A percentile compares a stretch with the other conserved stretches of the same genome.
These are phyloP conservation scores for Aphidius gifuensis DNA, from an alignment of 1,140 invertebrate species.

Conservation along the genomic window DNA sequence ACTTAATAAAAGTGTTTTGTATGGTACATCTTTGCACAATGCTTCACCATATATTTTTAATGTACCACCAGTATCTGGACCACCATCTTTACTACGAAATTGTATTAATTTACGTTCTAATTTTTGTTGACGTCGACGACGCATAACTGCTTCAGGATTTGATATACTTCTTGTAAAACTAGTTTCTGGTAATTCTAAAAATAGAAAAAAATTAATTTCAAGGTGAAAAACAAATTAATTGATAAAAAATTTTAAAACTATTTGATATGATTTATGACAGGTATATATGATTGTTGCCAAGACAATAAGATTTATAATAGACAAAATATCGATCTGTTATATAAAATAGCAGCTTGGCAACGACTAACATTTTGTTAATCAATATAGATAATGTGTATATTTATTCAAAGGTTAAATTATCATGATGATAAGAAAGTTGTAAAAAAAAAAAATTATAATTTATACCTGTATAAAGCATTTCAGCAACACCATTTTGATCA, in stretches of 20 bases:
- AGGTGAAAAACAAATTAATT: not conserved
- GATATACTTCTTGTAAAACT: constrained; percentile 98
- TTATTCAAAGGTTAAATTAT: not conserved
- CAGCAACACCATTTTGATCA: constrained; percentile 84
- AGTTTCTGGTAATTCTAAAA: constrained; percentile 90
- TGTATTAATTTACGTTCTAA: constrained; percentile 95
- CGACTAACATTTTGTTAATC: constrained; percentile 38
- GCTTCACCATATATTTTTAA: constrained; percentile 98
- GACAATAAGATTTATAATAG: not conserved
- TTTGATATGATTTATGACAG: not conserved
- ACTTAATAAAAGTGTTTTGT: constrained; percentile 94
- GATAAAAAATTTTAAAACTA: not conserved
- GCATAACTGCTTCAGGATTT: constrained; percentile 99
- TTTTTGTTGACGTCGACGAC: constrained; percentile 92
- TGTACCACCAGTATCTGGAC: constrained; percentile 91
- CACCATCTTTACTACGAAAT: constrained; percentile 89
- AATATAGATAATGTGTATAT: constrained; percentile 28
- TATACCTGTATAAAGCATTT: constrained; percentile 85
- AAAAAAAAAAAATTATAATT: not conserved
- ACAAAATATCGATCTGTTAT: not conserved
- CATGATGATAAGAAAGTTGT: no score
- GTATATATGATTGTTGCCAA: no score
- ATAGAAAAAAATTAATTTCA: constrained; percentile 23
- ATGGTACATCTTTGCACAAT: constrained; percentile 93
- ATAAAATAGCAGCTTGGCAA: constrained; percentile 35